Evolutionary conservation across 2,888 invertebrate genomes (phyloP), one percentile per base, ranked within the genome.

Genomic region (Tachina grossa): DNA sequence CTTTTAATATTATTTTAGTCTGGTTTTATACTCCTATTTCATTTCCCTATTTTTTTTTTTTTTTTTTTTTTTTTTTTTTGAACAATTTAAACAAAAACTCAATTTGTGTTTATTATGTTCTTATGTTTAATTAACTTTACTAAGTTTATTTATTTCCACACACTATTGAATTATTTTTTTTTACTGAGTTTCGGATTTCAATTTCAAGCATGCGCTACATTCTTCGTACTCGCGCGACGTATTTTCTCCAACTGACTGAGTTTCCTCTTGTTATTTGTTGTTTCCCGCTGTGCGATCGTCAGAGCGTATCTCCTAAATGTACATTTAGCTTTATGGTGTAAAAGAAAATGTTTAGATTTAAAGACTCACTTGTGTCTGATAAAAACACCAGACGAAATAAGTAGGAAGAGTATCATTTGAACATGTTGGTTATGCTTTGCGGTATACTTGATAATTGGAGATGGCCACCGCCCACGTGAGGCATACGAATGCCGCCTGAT

Each of bases 231-330:
- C 85, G 79, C 79, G 83, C 85, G 79, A 79, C 76, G 82, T 81
- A 59, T 81, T 68, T 57, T 75, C 85, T 83, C 79, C 78, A 83
- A 85, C 85, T 85, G 85, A 76, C 45, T 83, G 76, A 65, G 41
- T 77, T 77, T 66, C 72, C 61, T 53, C n/a, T 22, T 19, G 31
- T 59, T 72, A 16, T 41, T 83, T 83, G 76, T 76, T 82, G 49
- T 69, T 57, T 45, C 11, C 41, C 71, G 55, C 71, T 39, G 63
- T 55, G 61, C 71, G 85, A 85, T 83, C 85, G 83, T 14, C 66
- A 55, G 83, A 83, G 85, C 85, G 85, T 85, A 83, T 85, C 83
- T 85, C 85, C 85, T 69, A 66, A 79, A 71, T 61, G 63, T 19
- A 63, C 59, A 16, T 71, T 79, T 79, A 71, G 55, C 79, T 71